Conservation (phyloP, 2,797 vertebrate genomes). For the Epinephelus awoara region DNA sequence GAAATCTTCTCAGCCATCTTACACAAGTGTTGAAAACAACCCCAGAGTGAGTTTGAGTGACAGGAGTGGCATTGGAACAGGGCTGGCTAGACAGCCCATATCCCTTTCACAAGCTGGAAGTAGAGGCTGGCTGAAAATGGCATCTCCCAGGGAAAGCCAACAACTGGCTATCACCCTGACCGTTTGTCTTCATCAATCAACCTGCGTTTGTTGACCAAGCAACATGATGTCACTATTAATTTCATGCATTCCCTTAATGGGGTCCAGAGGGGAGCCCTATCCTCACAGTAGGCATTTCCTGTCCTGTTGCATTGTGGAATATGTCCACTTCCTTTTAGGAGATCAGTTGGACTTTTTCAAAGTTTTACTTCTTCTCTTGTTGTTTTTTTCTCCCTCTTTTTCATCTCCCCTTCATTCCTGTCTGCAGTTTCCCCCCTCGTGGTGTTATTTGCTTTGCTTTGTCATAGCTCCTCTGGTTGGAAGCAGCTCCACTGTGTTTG, state of each 20-base stretch:
- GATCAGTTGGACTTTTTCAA: slow-evolving; percentile 82
- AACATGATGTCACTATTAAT: slow-evolving; percentile 92
- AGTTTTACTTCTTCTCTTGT: slow-evolving; percentile 70
- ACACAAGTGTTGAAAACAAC: slow-evolving; percentile 67
- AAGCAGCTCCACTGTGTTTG: slow-evolving; percentile 76
- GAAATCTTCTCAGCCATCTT: slow-evolving; percentile 55
- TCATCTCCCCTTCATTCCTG: slow-evolving; percentile 68
- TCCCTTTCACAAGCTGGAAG: slow-evolving; percentile 82
- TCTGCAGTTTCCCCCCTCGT: slow-evolving; percentile 61
- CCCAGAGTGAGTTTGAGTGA: slow-evolving; percentile 73
- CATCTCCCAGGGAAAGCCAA: slow-evolving; percentile 86
- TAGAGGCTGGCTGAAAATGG: slow-evolving; percentile 77
- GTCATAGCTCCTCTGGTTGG: slow-evolving; percentile 72
- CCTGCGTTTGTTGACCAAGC: slow-evolving; percentile 89
- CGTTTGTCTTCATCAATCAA: slow-evolving; percentile 93
- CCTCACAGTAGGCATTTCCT: slow-evolving; percentile 86
- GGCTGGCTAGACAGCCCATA: slow-evolving; percentile 73
- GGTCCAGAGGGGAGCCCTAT: slow-evolving; percentile 83
- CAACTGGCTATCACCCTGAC: slow-evolving; percentile 87
- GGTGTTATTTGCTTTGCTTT: slow-evolving; percentile 81
- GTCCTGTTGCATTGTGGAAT: slow-evolving; percentile 84
- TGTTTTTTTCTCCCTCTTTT: slow-evolving; percentile 64
- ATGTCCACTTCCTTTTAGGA: slow-evolving; percentile 82
- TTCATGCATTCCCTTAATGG: slow-evolving; percentile 88
- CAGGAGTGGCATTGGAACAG: slow-evolving; percentile 69